Evolutionary conservation across 2,113 vertebrate species (phyloP), one percentile per base, ranked within the genome.

Genomic region (Caretta caretta): DNA sequence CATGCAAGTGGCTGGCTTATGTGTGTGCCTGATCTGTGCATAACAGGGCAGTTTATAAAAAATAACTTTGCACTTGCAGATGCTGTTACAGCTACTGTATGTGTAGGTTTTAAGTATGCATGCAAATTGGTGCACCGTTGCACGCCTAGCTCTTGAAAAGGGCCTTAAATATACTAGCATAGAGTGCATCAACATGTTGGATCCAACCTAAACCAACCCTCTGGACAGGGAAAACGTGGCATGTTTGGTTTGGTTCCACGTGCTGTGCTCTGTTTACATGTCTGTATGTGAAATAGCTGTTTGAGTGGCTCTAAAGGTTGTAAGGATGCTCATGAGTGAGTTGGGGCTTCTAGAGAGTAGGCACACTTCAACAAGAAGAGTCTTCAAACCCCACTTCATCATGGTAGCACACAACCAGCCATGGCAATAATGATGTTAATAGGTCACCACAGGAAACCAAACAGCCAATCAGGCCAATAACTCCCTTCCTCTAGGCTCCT

Each of bases 1-100:
- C 20, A 83, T 51, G 56, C 6, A 8, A 76, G 76, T 72, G 53
- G 57, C 19, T 78, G 27, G 57, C 59, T 69, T 4, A 8, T 4
- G 42, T 89, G 89, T 46, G 6, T 24, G 69, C 72, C 38, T 84
- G 87, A 13, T 89, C 22, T 83, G 50, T 82, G 82, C 12, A 6
- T 72, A 13, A 2, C 0, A 0, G 38, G 89, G 83, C 49, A 78
- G 84, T 80, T 53, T 53, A 42, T 42, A 42, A 42, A 42, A 56
- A 83, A 6, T 53, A 81, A 35, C 19, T 75, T 0, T 20, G 94
- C 46, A 50, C 88, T 92, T 92, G 88, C 93, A 93, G 94, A 82
- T 95, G 89, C 96, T 95, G 87, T 84, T 25, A 96, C 91, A 97
- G 90, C 88, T 87, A 92, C 86, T 80, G 85, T 2, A 22, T 81